phyloP scores from a whole-genome alignment of 2,113 vertebrate species.

The Orthonyx spaldingii region DNA sequence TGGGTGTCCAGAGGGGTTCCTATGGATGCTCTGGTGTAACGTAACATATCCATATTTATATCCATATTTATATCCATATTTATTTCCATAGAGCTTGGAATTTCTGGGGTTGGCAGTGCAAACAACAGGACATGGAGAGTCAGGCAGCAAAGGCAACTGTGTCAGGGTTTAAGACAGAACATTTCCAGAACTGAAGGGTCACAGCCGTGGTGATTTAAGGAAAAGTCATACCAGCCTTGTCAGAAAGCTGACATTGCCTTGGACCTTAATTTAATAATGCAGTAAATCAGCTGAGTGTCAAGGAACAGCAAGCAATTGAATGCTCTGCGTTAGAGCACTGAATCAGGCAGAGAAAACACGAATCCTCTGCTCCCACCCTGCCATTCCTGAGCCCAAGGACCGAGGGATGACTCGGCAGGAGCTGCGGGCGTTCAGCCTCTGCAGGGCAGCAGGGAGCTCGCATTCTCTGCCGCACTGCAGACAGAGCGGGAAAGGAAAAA shows the following conservation, averaged over 20 bases:
- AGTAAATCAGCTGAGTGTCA: not conserved
- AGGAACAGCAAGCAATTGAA: not conserved
- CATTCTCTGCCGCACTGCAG: not conserved
- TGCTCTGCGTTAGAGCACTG: not conserved
- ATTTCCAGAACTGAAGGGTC: not conserved
- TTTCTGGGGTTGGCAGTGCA: not conserved
- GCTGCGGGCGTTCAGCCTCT: not conserved
- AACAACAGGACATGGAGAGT: not conserved
- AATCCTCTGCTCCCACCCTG: not conserved
- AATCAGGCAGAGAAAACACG: not conserved
- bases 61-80: not conserved
- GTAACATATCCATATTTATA: fast-evolving
- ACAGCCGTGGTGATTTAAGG: not conserved
- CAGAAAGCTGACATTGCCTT: not conserved
- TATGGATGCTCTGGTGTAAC: fast-evolving
- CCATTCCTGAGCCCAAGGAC: not conserved
- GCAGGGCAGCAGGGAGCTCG: not conserved
- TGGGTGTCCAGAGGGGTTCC: not conserved
- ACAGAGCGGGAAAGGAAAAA: not conserved
- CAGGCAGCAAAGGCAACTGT: not conserved
- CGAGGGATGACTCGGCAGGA: not conserved
- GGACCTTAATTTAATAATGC: not conserved
- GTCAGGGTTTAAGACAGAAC: not conserved
- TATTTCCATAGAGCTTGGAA: not conserved
- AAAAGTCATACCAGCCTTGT: not conserved